Evolutionary conservation across 2,113 vertebrate genomes (phyloP), one percentile per base, ranked within the genome.

Genomic region (Podarcis raffonei): DNA sequence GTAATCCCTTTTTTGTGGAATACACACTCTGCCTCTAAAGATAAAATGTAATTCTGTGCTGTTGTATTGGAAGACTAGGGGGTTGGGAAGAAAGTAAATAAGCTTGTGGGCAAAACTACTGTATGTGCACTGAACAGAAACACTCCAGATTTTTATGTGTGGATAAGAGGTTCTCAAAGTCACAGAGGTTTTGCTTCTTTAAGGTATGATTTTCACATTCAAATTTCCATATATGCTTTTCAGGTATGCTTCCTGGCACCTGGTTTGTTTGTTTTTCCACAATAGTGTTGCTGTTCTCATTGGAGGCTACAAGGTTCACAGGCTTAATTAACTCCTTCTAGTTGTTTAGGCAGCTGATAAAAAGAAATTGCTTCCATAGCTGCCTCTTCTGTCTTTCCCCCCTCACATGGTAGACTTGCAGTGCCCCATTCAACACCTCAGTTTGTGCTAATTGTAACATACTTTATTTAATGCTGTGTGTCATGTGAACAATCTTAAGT

Each of bases 71-170:
- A 96, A 93, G 91, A 86, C 87, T 87, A 92, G 95, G 87, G 81
- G 39, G 15, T 72, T 57, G 6, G 30, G 16, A 84, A 85, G 87
- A 6, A 0, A 93, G 94, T 93, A 91, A 91, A 91, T 96, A 94
- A 27, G 30, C 22, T 37, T 69, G 32, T 53, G 62, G 27, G 62
- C 85, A 86, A 94, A 96, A 91, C 93, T 69, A 83, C 90, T 95
- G 94, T 92, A 95, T 91, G 96, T 96, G 96, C 97, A 97, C 97
- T 97, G 97, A 97, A 93, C 92, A 95, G 89, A 95, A 96, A 94
- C 95, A 96, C 97, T 96, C 94, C 92, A 88, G 88, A 93, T 90
- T 95, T 93, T 89, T 89, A 62, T 30, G 94, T 93, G 90, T 66
- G 76, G 27, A 71, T 75, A 90, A 27, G 87, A 89, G 68, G 91